phyloP scores from a whole-genome alignment of 2,888 invertebrate species.

The Tenthredo livida region DNA sequence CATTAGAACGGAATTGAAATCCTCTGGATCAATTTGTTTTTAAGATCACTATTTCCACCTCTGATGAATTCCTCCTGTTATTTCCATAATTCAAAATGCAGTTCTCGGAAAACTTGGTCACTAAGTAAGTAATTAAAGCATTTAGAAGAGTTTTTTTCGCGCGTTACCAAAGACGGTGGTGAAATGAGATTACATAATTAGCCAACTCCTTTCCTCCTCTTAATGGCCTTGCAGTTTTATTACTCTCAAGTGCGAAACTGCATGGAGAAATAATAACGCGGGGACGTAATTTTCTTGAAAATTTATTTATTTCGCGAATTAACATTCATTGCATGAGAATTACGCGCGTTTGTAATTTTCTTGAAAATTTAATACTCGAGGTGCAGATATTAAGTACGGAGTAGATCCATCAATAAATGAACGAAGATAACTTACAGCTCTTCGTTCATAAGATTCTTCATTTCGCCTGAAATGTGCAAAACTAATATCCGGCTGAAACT shows the following conservation, averaged over 20 bases:
- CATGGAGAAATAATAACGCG: neutral
- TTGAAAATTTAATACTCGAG: neutral
- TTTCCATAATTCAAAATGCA: neutral
- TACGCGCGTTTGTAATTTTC: neutral
- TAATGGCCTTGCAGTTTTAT: neutral
- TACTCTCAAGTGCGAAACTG: neutral
- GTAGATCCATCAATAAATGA: neutral
- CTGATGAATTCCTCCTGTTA: neutral
- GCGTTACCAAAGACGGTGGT: neutral
- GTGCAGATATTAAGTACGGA: neutral
- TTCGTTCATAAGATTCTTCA: neutral
- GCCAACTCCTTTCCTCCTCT: neutral
- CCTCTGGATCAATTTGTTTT: neutral
- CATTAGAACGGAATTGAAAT: neutral
- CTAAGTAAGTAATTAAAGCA: neutral
- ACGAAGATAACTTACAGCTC: neutral
- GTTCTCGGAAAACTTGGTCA: neutral
- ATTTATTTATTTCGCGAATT: neutral
- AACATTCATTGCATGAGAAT: too few relatives aligned
- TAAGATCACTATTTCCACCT: neutral
- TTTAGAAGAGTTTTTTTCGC: neutral
- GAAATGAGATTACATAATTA: constrained; percentile 1
- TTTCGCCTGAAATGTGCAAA: neutral
- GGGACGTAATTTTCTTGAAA: neutral
- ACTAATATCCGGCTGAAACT: neutral